Base-by-base conservation (phyloP, 2,888 invertebrate species). In the Eueremaeus valkanovi region DNA sequence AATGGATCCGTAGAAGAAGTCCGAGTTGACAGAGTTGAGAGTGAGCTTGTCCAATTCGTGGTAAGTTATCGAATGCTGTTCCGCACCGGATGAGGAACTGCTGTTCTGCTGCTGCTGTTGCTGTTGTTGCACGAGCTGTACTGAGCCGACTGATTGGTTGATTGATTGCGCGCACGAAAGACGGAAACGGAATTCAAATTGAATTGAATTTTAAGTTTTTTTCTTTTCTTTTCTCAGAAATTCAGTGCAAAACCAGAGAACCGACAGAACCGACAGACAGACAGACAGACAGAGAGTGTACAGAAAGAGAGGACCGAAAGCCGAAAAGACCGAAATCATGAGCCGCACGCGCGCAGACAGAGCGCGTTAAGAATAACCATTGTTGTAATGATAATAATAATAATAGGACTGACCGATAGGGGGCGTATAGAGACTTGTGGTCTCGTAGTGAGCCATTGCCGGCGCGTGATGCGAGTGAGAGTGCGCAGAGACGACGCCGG, bases 371-470 rank as follows among this genome's bases (percentile, higher is more conserved):
- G n/a, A 49, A 49, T 18, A 18, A 49, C 18, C 18, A 49, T 21
- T 21, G 61, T 13, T 61, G 16, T 49, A n/a, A 13, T 33, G 72
- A 33, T n/a, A n/a, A n/a, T n/a, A n/a, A n/a, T n/a, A 70, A 8
- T 31, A 51, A 21, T 45, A 24, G 45, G n/a, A n/a, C 76, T 73
- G 73, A 77, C 77, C 77, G 33, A 77, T 77, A 27, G 77, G 77
- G 24, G 77, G 77, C 36, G 77, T 77, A 70, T 77, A 77, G 16
- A 77, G 61, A 36, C 76, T 76, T 40, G 76, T 77, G 8, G 73
- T 76, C 63, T 77, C 77, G 42, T 76, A 77, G 49, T 77, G 77
- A 51, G n/a, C n/a, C n/a, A n/a, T 76, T 40, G 76, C 76, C 9
- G 73, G 73, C 63, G 76, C 77, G 42, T 76, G 76, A 55, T 77